Evolutionary conservation across 1,140 invertebrate genomes (phyloP).

Genomic region (Philotrypesis tridentata): DNA sequence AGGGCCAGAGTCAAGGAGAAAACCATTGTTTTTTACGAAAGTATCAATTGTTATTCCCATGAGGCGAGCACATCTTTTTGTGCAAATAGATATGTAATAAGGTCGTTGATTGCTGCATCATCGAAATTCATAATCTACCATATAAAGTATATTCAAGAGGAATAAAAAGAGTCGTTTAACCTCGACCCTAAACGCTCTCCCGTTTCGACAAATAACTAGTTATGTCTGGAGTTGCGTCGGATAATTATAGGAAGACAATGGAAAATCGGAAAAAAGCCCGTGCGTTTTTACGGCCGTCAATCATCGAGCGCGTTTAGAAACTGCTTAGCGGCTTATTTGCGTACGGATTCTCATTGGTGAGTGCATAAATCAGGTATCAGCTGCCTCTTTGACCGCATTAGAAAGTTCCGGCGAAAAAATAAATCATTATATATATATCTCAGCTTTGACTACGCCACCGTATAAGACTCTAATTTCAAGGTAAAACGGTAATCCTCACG

Average conservation of each 20-base stretch:
- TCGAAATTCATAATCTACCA: background rate
- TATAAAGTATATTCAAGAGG: background rate
- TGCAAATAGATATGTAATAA: too few relatives aligned
- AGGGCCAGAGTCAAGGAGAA: constrained; percentile 12
- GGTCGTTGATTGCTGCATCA: background rate
- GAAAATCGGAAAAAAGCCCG: background rate
- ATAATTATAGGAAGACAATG: background rate
- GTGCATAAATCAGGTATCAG: constrained; percentile 26
- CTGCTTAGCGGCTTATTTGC: constrained; percentile 18
- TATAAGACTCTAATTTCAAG: constrained; percentile 13
- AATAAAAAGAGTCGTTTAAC: background rate
- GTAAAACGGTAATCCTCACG: background rate
- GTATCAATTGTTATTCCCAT: constrained; percentile 14
- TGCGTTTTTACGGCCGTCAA: background rate
- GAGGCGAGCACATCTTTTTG: background rate
- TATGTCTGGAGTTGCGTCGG: too few relatives aligned
- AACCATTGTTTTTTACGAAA: constrained; percentile 25
- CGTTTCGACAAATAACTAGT: background rate
- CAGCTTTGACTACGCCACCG: too few relatives aligned
- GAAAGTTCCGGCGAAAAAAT: constrained; percentile 29
- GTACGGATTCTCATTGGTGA: background rate
- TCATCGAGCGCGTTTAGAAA: constrained; percentile 23
- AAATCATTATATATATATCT: background rate
- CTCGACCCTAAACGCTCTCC: background rate
- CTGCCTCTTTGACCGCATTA: constrained; percentile 9